phyloP scores from a whole-genome alignment of 2,888 invertebrate genomes.

The Polymixis lichenea region DNA sequence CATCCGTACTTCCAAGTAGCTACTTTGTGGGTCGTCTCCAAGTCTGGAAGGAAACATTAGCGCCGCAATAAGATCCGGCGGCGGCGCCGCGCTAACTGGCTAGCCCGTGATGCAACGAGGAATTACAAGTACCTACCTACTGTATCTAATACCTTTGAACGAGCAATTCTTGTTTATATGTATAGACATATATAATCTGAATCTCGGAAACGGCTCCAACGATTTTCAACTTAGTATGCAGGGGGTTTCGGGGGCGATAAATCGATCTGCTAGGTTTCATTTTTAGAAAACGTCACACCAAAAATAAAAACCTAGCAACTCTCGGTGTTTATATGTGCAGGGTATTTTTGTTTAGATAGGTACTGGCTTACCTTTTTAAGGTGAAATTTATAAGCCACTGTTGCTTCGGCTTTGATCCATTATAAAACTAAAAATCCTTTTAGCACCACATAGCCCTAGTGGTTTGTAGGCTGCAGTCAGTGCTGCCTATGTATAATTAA shows the following conservation, averaged over 20 bases:
- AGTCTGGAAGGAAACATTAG: constrained; percentile 75
- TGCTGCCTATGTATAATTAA: background rate
- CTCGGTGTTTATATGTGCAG: too few species aligned
- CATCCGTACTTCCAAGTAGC: background rate
- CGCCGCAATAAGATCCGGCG: constrained; percentile 67
- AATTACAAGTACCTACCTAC: constrained; percentile 15
- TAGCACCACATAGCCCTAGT: background rate
- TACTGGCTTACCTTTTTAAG: background rate
- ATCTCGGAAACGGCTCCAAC: too few species aligned
- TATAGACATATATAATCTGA: too few species aligned
- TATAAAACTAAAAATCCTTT: background rate
- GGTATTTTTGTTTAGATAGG: background rate
- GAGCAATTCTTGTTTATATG: too few species aligned
- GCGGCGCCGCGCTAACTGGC: constrained; percentile 64
- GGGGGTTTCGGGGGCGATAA: too few species aligned
- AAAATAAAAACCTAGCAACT: too few species aligned
- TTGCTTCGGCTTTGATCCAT: background rate
- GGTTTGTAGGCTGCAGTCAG: background rate
- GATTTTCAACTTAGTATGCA: too few species aligned
- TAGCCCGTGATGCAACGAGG: constrained; percentile 45
- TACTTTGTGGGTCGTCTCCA: constrained; percentile 31
- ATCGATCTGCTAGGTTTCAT: too few species aligned
- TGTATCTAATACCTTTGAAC: too few species aligned
- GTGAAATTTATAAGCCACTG: background rate
- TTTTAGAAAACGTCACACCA: too few species aligned